Conservation (phyloP, 2,888 invertebrate genomes). For the Cephus rjabovi region DNA sequence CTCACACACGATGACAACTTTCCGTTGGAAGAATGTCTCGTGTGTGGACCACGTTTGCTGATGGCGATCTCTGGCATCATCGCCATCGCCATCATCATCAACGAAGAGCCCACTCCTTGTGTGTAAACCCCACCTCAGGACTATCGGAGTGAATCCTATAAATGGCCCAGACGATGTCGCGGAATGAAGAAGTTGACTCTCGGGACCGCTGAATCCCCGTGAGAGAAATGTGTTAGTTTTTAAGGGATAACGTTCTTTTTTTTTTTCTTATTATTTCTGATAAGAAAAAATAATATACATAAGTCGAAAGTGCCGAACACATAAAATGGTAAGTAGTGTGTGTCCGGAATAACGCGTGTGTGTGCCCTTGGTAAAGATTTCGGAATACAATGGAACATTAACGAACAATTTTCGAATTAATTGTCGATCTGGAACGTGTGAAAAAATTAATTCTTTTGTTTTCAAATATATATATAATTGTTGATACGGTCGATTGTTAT, state of each 20-base stretch:
- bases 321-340: constrained; percentile 9
- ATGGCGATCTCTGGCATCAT: not conserved
- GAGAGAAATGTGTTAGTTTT: constrained; percentile 54
- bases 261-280: constrained; percentile 7
- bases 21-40: constrained; percentile 41
- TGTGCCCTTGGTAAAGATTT: not conserved
- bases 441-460: not conserved
- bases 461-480: not conserved
- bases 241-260: constrained; percentile 34
- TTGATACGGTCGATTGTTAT: not conserved
- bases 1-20: constrained; percentile 27
- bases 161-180: constrained; percentile 57
- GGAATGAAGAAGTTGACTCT: constrained; percentile 51
- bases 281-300: constrained; percentile 1
- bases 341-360: not conserved
- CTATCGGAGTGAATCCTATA: constrained; percentile 64
- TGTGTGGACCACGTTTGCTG: constrained; percentile 52
- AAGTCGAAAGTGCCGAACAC: constrained; percentile 12
- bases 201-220: constrained; percentile 51
- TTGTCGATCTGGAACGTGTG: not conserved
- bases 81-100: not conserved
- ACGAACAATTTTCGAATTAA: not conserved
- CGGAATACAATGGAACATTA: not conserved
- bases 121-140: constrained; percentile 39
- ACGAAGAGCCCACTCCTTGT: not conserved